phyloP scores from a whole-genome alignment of 1,140 invertebrate species.

The Acyrthosiphon pisum region DNA sequence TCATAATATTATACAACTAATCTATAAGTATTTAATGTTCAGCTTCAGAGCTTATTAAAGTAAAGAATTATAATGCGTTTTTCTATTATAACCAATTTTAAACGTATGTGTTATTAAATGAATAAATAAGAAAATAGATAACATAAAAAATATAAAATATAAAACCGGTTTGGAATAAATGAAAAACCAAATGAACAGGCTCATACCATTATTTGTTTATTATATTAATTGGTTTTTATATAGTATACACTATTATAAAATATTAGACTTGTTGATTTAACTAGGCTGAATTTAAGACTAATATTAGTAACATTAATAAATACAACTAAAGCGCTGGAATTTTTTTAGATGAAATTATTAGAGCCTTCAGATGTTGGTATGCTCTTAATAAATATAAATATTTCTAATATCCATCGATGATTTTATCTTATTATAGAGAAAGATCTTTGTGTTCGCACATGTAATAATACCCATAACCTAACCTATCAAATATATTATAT shows the following conservation, averaged over 20 bases:
- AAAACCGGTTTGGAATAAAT: neutral
- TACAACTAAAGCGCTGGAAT: neutral
- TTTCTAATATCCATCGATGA: neutral
- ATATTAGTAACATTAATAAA: neutral
- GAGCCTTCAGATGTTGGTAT: neutral
- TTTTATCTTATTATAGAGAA: neutral
- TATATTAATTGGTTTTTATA: neutral
- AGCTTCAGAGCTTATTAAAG: neutral
- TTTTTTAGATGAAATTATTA: too few relatives aligned
- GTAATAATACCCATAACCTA: neutral
- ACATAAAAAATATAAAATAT: too few relatives aligned
- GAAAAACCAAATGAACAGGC: neutral
- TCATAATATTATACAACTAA: neutral
- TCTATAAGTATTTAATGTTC: neutral
- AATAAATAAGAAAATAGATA: constrained; percentile 32
- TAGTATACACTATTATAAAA: neutral
- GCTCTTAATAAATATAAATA: neutral
- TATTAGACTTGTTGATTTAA: neutral
- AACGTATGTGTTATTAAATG: neutral
- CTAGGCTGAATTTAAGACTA: neutral
- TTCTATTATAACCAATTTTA: neutral
- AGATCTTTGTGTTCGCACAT: neutral
- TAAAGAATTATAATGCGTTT: neutral
- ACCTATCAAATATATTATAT: neutral
- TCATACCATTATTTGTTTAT: constrained; percentile 1